Evolutionary conservation across 2,888 invertebrate genomes (phyloP), one percentile per base, ranked within the genome.

Genomic region (Rosalia funebris): DNA sequence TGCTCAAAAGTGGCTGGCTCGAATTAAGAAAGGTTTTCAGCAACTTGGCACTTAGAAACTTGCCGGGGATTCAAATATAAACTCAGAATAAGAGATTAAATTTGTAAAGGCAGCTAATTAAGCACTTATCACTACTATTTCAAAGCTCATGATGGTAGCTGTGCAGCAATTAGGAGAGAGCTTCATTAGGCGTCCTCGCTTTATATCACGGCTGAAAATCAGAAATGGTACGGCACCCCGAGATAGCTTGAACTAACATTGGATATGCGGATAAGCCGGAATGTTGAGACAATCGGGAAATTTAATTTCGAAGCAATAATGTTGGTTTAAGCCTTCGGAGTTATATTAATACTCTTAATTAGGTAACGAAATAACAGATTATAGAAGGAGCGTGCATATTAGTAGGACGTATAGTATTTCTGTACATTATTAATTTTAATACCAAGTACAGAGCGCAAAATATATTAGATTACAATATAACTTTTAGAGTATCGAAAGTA

Each of bases 41-140:
- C 61, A 62, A 62, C 65, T 65, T 60, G 41, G 57, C 62, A 59
- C 65, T 62, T 59, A 62, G 52, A 47, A 58, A 60, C 50, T 61
- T 58, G 50, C 56, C 20, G 55, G 55, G 37, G 47, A 47, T 56
- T 64, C 56, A 62, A 64, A 62, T 64, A 65, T 62, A 54, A 65
- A 62, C 62, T 60, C 50, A 47, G 59, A 48, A 57, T 53, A 50
- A 57, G 54, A 53, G 66, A 63, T 66, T 66, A 60, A 63, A 63
- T 66, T 63, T 63, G 63, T 62, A 63, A 63, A 66, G 57, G 57
- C 50, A 53, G 60, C 57, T 63, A 66, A 63, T 66, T 62, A 62
- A 63, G 66, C 53, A 62, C 62, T 63, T 66, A 66, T 66, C 66
- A 62, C 63, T 50, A 50, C 39, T 60, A 60, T 63, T 62, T 57